Base-by-base conservation (phyloP, 2,797 vertebrate species). In the Sebastes ruberrimus region DNA sequence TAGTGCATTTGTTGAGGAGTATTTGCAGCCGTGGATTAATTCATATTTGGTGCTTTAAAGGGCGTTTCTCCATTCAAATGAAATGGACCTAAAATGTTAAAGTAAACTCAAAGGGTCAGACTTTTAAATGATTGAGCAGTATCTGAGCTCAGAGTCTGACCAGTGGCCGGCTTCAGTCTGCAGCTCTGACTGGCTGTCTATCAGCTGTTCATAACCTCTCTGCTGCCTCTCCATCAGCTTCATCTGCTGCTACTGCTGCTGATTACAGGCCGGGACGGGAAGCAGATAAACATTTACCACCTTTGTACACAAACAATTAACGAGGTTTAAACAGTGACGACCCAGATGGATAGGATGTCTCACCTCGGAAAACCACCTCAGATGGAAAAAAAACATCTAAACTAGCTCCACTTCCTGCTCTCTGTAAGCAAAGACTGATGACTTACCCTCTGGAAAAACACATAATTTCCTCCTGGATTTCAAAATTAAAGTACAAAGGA, bases 231-330 rank as follows among this genome's bases (percentile, higher is more conserved):
- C 65, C 81, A 42, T 76, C 74, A 84, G 70, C 55, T 56, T 72
- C 70, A 84, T 76, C 74, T 83, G 32, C 77, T 56, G 69, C 71
- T 30, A 16, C 63, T 27, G 42, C 62, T 57, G 73, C 85, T 46
- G 49, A 93, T 93, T 90, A 93, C 74, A 92, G 89, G 53, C 64
- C 1, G 28, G 23, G 23, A 67, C 27, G 42, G 23, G 14, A 13
- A 14, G 56, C 27, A 59, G 74, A 49, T 86, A 93, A 93, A 94
- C 83, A 92, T 89, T 88, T 89, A 59, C 7, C 38, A 25, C 61
- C 68, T 53, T 30, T 6, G 13, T 91, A 91, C 61, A 91, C 92
- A 92, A 91, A 75, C 66, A 64, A 59, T 90, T 86, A 81, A 87
- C 64, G 0, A 62, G 62, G 27, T 74, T 53, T 62, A 93, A 91